Evolutionary conservation across 2,797 vertebrate genomes (phyloP).

Genomic region (Pristis pectinata): DNA sequence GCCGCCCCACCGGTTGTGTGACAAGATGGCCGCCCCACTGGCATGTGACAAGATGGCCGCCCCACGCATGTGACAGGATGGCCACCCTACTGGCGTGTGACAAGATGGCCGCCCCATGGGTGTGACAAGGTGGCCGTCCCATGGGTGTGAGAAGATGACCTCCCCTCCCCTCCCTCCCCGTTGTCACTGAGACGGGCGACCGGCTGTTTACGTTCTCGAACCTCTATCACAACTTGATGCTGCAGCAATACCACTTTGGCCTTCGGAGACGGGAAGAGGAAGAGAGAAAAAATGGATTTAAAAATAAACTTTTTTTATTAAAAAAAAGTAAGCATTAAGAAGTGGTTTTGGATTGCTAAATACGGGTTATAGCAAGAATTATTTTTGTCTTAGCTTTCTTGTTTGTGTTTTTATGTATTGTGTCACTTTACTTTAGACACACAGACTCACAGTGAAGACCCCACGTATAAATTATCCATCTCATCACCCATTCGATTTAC

Average conservation of each 20-base stretch:
- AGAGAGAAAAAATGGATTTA: constrained; percentile 38
- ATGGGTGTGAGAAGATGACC: no score
- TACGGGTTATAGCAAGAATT: constrained; percentile 68
- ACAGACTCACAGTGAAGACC: not conserved
- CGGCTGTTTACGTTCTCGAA: not conserved
- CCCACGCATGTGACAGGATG: no score
- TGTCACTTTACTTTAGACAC: constrained; percentile 28
- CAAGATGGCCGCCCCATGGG: not conserved
- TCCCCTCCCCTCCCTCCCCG: not conserved
- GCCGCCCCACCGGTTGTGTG: no score
- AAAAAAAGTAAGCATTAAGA: constrained; percentile 42
- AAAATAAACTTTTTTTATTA: constrained; percentile 19
- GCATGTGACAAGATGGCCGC: not conserved
- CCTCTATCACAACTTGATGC: constrained; percentile 4
- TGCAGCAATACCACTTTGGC: constrained; percentile 36
- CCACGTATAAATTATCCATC: not conserved
- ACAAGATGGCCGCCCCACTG: not conserved
- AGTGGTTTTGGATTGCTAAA: constrained; percentile 69
- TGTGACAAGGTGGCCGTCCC: not conserved
- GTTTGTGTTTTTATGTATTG: constrained; percentile 22
- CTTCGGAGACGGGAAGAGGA: constrained; percentile 60
- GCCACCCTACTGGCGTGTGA: no score
- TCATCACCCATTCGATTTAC: not conserved
- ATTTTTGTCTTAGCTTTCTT: constrained; percentile 57
- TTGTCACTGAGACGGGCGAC: not conserved